phyloP scores from a whole-genome alignment of 2,888 invertebrate species.

The Xanthorhoe designata region DNA sequence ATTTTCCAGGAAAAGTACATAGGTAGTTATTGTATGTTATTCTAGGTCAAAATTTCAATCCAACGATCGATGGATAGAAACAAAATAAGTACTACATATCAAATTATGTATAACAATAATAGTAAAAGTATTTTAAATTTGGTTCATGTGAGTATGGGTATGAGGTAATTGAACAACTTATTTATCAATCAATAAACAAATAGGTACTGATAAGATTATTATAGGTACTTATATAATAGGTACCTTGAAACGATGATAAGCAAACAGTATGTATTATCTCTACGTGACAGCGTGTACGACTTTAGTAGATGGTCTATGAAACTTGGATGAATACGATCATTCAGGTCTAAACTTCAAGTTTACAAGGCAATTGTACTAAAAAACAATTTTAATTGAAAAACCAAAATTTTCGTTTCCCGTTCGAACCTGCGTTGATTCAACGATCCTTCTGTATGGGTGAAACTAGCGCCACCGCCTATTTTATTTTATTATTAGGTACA shows the following conservation, averaged over 20 bases:
- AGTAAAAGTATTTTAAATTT: neutral
- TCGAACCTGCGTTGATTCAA: too few relatives aligned
- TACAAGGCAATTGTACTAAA: too few relatives aligned
- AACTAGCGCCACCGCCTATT: too few relatives aligned
- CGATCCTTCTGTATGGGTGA: too few relatives aligned
- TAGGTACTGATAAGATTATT: constrained; percentile 4
- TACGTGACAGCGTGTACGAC: neutral
- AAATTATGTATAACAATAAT: neutral
- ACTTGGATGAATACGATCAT: neutral
- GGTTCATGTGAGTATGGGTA: neutral
- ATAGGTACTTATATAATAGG: neutral
- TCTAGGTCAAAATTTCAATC: too few relatives aligned
- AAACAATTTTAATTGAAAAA: too few relatives aligned
- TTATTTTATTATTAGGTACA: too few relatives aligned
- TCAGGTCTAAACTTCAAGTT: neutral
- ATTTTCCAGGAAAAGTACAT: too few relatives aligned
- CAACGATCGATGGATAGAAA: too few relatives aligned
- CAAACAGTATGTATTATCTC: neutral
- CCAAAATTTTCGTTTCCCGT: too few relatives aligned
- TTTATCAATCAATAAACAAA: constrained; percentile 20
- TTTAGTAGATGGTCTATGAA: neutral
- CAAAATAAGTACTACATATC: neutral
- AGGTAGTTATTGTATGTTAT: too few relatives aligned
- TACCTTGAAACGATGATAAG: neutral
- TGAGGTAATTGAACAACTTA: neutral